phyloP scores from a whole-genome alignment of 2,888 invertebrate genomes.

The Phlogophora meticulosa region DNA sequence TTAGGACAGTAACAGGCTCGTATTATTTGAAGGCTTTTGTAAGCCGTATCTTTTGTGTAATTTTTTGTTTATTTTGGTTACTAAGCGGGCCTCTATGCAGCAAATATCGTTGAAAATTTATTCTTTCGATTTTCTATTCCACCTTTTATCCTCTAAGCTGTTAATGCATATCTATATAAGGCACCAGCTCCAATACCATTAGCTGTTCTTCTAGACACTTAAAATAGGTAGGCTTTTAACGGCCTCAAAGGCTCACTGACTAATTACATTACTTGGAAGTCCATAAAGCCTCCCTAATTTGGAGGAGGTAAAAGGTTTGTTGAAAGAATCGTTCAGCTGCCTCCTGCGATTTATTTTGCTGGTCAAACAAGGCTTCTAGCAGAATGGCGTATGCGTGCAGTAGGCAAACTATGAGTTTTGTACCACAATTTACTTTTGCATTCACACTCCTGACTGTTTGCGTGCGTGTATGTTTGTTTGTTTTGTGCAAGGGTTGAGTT shows the following conservation, averaged over 20 bases:
- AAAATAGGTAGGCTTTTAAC: conserved; percentile 38
- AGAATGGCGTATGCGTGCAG: conserved; percentile 51
- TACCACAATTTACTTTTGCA: conserved; percentile 64
- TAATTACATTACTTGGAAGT: conserved; percentile 49
- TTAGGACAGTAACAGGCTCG: no score
- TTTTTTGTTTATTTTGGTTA: no score
- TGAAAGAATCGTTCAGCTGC: conserved; percentile 39
- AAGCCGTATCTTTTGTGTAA: no score
- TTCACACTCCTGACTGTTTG: conserved; percentile 73
- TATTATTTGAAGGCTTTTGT: no score
- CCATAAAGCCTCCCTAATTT: conserved; percentile 61
- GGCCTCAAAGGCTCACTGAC: conserved; percentile 28
- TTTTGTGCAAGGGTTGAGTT: conserved; percentile 39
- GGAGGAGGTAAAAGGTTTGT: conserved; percentile 53
- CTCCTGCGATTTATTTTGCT: conserved; percentile 56
- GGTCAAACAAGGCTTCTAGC: conserved; percentile 48
- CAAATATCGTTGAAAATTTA: no score
- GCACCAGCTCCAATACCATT: conserved; percentile 18
- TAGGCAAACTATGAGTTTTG: conserved; percentile 58
- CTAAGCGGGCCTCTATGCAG: no score
- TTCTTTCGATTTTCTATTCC: conserved; percentile 2
- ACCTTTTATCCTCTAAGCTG: not conserved
- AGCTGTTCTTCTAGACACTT: conserved; percentile 20
- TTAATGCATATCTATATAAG: conserved; percentile 22
- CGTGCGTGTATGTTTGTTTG: conserved; percentile 65